These are phyloP conservation scores for Leuciscus idus DNA, from an alignment of 2,113 vertebrate genomes.

Conservation along the genomic window DNA sequence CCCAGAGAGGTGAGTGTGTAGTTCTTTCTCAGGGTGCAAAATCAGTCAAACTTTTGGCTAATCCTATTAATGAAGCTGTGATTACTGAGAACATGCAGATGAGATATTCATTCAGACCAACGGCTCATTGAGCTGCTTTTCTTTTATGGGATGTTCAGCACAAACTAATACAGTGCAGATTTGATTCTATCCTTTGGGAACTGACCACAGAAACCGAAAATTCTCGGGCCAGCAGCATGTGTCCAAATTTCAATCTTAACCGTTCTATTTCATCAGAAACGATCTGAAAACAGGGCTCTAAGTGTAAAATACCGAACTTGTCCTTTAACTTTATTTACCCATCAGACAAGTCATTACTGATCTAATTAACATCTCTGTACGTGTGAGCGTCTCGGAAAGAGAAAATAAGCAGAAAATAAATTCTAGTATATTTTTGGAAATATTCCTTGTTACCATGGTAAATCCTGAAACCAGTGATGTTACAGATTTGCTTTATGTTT, in stretches of 20 bases:
- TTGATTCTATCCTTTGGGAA: neutral
- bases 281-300: no score
- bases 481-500: constrained; percentile 8
- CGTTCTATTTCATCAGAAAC: no score
- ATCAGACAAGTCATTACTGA: neutral
- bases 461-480: constrained; percentile 32
- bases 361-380: neutral
- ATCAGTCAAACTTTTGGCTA: constrained; percentile 4
- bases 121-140: neutral
- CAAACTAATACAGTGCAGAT: neutral
- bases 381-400: constrained; percentile 2
- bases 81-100: neutral
- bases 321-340: neutral
- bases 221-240: no score
- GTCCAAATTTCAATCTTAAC: no score
- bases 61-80: neutral
- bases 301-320: no score
- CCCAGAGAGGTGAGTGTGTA: neutral
- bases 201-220: neutral
- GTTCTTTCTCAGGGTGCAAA: neutral
- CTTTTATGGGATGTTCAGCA: neutral
- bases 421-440: neutral
- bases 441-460: constrained; percentile 51
- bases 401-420: neutral
- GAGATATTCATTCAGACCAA: neutral